These are phyloP conservation scores for Lasioglossum zephyrum DNA, from an alignment of 2,888 invertebrate species.

Conservation along the genomic window DNA sequence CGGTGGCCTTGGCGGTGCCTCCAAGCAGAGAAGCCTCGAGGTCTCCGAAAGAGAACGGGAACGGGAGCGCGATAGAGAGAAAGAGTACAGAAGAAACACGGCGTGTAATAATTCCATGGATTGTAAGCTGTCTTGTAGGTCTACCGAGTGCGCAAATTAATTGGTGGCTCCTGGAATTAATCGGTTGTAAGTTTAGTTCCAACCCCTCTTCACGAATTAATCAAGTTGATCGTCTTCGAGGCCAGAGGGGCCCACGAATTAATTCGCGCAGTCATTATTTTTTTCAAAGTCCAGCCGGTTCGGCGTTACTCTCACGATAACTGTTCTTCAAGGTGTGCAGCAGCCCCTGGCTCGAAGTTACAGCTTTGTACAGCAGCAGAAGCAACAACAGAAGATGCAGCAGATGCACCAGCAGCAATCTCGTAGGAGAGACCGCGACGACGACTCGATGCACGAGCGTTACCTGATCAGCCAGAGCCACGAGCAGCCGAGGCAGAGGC, in stretches of 20 bases:
- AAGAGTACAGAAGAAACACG: constrained; percentile 82
- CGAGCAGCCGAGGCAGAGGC: constrained; percentile 82
- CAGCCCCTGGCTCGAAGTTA: constrained; percentile 86
- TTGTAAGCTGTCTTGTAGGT: constrained; percentile 67
- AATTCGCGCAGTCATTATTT: not conserved
- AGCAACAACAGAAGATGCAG: constrained; percentile 83
- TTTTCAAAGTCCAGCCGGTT: not conserved
- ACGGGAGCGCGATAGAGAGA: constrained; percentile 79
- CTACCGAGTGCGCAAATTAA: not conserved
- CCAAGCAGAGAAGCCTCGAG: constrained; percentile 86
- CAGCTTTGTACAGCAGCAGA: constrained; percentile 85
- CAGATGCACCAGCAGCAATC: constrained; percentile 75
- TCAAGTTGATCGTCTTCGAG: not conserved
- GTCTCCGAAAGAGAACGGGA: constrained; percentile 85
- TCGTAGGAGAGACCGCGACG: constrained; percentile 87
- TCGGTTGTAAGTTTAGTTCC: not conserved
- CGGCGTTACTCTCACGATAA: not conserved
- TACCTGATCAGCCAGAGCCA: constrained; percentile 86
- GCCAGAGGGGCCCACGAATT: not conserved
- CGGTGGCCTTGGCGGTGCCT: constrained; percentile 76
- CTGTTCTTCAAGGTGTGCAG: constrained; percentile 77
- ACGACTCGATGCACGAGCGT: constrained; percentile 93
- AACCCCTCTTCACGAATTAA: not conserved
- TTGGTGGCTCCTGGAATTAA: not conserved
- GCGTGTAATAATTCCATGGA: constrained; percentile 83